phyloP scores from a whole-genome alignment of 1,140 invertebrate species.

The Magallana ariakensis region DNA sequence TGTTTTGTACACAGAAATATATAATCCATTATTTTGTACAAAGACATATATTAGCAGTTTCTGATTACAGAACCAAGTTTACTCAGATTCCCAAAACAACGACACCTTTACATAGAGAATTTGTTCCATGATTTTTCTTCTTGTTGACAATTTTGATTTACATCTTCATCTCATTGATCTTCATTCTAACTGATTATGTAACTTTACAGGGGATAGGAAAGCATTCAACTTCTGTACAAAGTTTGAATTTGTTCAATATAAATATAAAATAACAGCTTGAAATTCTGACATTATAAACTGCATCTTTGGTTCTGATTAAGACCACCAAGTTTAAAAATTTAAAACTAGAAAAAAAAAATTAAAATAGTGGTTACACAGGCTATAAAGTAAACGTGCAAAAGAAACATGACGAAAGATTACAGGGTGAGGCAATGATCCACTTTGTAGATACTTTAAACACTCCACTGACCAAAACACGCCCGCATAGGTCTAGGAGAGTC shows the following conservation, averaged over 20 bases:
- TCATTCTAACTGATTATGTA: too few species aligned
- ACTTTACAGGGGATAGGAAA: too few species aligned
- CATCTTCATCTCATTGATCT: too few species aligned
- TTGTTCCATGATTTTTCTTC: too few species aligned
- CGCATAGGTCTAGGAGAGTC: not conserved
- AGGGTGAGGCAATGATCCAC: not conserved
- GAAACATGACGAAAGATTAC: not conserved
- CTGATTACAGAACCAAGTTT: not conserved
- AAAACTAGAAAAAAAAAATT: not conserved
- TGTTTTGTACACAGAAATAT: not conserved
- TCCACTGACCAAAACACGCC: not conserved
- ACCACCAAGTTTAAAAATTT: not conserved
- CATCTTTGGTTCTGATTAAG: not conserved
- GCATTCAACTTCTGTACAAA: too few species aligned
- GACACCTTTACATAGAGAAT: too few species aligned
- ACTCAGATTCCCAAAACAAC: too few species aligned
- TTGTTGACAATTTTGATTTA: too few species aligned
- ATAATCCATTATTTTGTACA: not conserved
- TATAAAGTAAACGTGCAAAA: not conserved
- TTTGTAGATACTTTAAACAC: not conserved
- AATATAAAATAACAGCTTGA: not conserved
- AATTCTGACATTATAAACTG: not conserved
- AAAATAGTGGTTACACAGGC: not conserved
- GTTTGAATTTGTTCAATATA: too few species aligned
- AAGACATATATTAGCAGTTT: not conserved